A percentile compares a stretch with the other conserved stretches of the same genome.
phyloP scores from a whole-genome alignment of 1,140 invertebrate species.

The Ostrea edulis region DNA sequence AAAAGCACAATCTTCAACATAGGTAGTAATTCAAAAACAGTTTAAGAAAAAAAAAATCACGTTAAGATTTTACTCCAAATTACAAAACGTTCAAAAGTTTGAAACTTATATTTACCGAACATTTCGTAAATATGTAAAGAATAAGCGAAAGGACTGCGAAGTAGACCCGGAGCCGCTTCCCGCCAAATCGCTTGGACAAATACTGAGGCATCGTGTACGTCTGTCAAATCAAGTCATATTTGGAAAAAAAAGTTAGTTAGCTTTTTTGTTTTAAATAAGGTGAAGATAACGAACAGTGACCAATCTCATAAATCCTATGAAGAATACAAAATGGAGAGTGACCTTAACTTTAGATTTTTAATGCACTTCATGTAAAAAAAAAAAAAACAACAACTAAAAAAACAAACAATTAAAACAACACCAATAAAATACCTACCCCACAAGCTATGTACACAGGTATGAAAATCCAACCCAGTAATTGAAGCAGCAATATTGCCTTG shows the following conservation, averaged over 20 bases:
- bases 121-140: slow-evolving; percentile 84
- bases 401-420: no score
- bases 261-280: not conserved
- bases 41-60: not conserved
- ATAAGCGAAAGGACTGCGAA: slow-evolving; percentile 82
- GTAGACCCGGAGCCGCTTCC: slow-evolving; percentile 82
- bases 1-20: no score
- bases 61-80: not conserved
- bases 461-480: slow-evolving; percentile 83
- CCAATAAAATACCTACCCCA: slow-evolving; percentile 75
- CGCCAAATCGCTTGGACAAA: slow-evolving; percentile 83
- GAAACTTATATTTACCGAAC: slow-evolving; percentile 80
- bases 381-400: no score
- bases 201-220: slow-evolving; percentile 84
- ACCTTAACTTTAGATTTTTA: not conserved
- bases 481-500: slow-evolving; percentile 81
- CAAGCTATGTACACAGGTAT: slow-evolving; percentile 83
- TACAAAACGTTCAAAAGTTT: not conserved
- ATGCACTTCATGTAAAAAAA: not conserved
- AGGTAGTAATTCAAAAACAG: not conserved
- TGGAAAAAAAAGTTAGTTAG: slow-evolving; percentile 14
- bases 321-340: not conserved
- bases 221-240: slow-evolving; percentile 68
- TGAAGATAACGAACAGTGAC: not conserved
- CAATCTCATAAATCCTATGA: no score